A percentile compares a stretch with the other conserved stretches of the same genome.
phyloP scores from a whole-genome alignment of 2,113 vertebrate genomes.

The Callipepla squamata region DNA sequence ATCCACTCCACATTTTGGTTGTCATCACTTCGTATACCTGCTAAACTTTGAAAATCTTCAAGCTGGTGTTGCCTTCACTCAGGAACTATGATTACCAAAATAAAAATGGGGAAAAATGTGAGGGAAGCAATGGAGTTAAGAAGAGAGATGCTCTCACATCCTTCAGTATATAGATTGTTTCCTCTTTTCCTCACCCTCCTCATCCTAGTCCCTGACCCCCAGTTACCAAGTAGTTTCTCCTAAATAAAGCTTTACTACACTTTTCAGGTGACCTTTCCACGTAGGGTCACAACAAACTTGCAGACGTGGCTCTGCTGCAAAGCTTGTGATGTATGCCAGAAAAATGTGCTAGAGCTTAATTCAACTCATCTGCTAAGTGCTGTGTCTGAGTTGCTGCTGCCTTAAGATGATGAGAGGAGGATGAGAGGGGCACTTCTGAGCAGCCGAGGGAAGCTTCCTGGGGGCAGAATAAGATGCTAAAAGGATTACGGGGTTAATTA shows the following conservation, averaged over 20 bases:
- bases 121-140: background rate
- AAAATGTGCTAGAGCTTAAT: background rate
- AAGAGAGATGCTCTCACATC: background rate
- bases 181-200: background rate
- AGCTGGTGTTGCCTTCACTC: background rate
- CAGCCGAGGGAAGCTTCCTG: background rate
- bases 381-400: background rate
- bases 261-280: background rate
- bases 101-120: background rate
- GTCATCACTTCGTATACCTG: background rate
- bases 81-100: background rate
- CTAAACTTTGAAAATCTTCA: background rate
- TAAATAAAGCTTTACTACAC: background rate
- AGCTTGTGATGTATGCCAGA: background rate
- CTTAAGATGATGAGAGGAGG: background rate
- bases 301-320: background rate
- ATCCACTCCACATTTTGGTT: background rate
- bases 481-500: constrained; percentile 21
- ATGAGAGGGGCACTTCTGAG: background rate
- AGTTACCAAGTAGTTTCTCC: background rate
- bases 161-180: background rate
- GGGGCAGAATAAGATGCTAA: background rate
- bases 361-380: rapidly evolving
- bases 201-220: rapidly evolving
- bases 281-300: background rate